Evolutionary conservation across 2,113 vertebrate species (phyloP).

Genomic region (Chaetodon trifascialis): DNA sequence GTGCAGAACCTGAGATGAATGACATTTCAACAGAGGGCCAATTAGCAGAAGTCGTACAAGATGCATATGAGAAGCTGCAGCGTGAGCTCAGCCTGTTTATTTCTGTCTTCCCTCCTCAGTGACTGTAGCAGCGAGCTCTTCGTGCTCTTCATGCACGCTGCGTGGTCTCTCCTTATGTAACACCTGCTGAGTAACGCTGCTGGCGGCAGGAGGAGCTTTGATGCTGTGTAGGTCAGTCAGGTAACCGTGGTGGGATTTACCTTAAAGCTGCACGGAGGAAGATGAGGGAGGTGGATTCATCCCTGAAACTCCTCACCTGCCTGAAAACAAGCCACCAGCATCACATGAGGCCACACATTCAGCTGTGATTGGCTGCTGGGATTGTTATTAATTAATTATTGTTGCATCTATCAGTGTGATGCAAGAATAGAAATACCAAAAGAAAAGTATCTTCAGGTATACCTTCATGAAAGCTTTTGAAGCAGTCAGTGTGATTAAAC

Average conservation of each 20-base stretch:
- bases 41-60: neutral
- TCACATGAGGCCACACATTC: neutral
- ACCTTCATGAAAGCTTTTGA: too few species aligned
- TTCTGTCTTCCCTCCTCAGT: neutral
- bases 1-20: neutral
- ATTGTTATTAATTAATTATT: neutral
- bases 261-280: slow-evolving; percentile 28
- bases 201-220: neutral
- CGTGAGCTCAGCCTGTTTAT: neutral
- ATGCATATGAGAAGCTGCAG: neutral
- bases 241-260: neutral
- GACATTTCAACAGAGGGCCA: neutral
- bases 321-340: neutral
- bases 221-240: slow-evolving; percentile 20
- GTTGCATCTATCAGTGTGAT: too few species aligned
- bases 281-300: neutral
- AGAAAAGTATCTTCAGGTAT: too few species aligned
- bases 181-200: slow-evolving; percentile 16
- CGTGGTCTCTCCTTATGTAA: slow-evolving; percentile 24
- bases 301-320: neutral
- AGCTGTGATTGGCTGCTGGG: neutral
- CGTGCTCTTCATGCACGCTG: neutral
- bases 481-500: neutral
- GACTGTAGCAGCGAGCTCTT: neutral
- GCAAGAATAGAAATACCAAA: too few species aligned